phyloP scores from a whole-genome alignment of 2,888 invertebrate genomes.

The Itoplectis maculator region DNA sequence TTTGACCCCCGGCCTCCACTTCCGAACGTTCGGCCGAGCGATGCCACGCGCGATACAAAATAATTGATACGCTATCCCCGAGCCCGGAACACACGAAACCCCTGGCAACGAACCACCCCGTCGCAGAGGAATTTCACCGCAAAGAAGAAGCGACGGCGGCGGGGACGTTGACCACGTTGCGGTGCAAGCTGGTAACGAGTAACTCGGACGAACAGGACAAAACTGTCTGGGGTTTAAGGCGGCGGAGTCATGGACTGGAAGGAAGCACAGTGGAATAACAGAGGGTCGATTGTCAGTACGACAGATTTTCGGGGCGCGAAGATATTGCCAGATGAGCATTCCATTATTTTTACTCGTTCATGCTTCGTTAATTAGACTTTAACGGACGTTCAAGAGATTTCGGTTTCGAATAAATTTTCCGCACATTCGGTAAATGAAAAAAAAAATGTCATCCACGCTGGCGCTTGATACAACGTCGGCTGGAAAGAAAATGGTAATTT shows the following conservation, averaged over 20 bases:
- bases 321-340: too few relatives aligned
- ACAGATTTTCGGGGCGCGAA: not conserved
- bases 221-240: not conserved
- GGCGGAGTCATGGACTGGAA: not conserved
- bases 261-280: too few relatives aligned
- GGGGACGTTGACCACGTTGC: conserved; percentile 23
- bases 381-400: too few relatives aligned
- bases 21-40: conserved; percentile 66
- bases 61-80: conserved; percentile 71
- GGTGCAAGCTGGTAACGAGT: conserved; percentile 36
- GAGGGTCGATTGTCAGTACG: not conserved
- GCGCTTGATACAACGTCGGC: too few relatives aligned
- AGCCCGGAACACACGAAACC: conserved; percentile 17
- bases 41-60: conserved; percentile 73
- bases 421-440: too few relatives aligned
- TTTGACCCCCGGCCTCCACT: conserved; percentile 71
- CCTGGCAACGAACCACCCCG: conserved; percentile 7
- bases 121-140: conserved; percentile 38
- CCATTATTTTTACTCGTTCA: too few relatives aligned
- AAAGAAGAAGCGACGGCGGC: conserved; percentile 38
- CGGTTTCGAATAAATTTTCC: too few relatives aligned
- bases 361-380: too few relatives aligned
- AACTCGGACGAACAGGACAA: conserved; percentile 8
- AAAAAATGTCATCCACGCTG: too few relatives aligned
- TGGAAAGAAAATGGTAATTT: too few relatives aligned